These are phyloP conservation scores for Coptotermes formosanus DNA, from an alignment of 1,140 invertebrate species.

Conservation along the genomic window DNA sequence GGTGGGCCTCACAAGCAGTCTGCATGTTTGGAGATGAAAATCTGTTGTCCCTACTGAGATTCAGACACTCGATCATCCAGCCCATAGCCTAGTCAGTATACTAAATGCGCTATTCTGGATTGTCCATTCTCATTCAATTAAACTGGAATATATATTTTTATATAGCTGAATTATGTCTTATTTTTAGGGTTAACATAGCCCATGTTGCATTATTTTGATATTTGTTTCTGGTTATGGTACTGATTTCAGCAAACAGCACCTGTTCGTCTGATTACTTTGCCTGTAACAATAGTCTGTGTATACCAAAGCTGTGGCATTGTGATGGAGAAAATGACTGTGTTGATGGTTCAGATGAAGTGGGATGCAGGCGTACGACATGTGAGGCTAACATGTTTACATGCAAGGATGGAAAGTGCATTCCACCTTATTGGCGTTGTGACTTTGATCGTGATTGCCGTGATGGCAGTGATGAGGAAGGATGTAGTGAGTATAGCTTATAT, in stretches of 20 bases:
- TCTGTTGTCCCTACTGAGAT: too few relatives aligned
- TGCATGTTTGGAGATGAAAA: too few relatives aligned
- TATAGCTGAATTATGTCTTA: background rate
- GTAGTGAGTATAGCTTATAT: constrained; percentile 38
- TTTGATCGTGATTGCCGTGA: constrained; percentile 67
- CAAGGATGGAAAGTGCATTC: constrained; percentile 64
- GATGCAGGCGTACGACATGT: constrained; percentile 45
- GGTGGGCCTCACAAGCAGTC: too few relatives aligned
- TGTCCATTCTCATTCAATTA: background rate
- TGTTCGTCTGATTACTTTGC: constrained; percentile 62
- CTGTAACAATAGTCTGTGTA: constrained; percentile 65
- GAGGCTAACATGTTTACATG: constrained; percentile 46
- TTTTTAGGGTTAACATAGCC: background rate
- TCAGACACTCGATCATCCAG: too few relatives aligned
- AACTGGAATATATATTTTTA: background rate
- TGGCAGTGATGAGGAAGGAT: constrained; percentile 57
- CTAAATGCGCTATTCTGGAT: too few relatives aligned
- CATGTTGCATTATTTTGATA: too few relatives aligned
- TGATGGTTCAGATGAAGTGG: constrained; percentile 51
- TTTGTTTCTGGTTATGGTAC: too few relatives aligned
- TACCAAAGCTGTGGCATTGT: constrained; percentile 62
- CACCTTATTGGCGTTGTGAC: constrained; percentile 67
- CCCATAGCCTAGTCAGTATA: too few relatives aligned
- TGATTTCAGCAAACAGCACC: constrained; percentile 44
- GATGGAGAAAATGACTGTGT: constrained; percentile 46